A percentile compares a stretch with the other conserved stretches of the same genome.
phyloP scores from a whole-genome alignment of 2,113 vertebrate genomes.

The Cynopterus brachyotis region DNA sequence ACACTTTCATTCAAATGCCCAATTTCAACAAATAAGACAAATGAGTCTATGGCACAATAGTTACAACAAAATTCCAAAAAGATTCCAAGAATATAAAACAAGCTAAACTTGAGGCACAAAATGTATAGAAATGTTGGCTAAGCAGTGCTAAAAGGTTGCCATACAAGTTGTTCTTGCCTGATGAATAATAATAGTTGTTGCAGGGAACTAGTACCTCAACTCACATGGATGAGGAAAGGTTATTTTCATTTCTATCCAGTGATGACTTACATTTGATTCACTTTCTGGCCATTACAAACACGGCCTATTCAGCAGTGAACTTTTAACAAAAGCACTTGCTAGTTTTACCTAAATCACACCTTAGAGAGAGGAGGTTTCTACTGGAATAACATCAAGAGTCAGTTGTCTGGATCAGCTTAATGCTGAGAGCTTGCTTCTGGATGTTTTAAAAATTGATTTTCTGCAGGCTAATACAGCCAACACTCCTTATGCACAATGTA shows the following conservation, averaged over 20 bases:
- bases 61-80: constrained; percentile 46
- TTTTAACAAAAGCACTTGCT: constrained; percentile 39
- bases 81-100: constrained; percentile 53
- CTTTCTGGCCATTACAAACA: not conserved
- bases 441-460: constrained; percentile 17
- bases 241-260: not conserved
- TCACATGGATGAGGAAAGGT: not conserved
- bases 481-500: not conserved
- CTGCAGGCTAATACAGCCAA: constrained; percentile 38
- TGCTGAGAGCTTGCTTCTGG: not conserved
- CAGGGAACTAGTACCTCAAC: not conserved
- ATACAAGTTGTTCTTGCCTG: not conserved
- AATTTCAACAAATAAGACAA: constrained; percentile 55
- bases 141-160: constrained; percentile 2
- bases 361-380: constrained; percentile 16
- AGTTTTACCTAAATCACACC: not conserved
- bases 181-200: not conserved
- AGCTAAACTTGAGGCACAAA: not conserved
- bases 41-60: not conserved
- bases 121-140: not conserved
- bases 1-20: constrained; percentile 23
- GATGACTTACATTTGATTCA: constrained; percentile 11
- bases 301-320: not conserved
- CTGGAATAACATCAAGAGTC: not conserved
- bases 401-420: constrained; percentile 10